A percentile compares a stretch with the other conserved stretches of the same genome.
phyloP scores from a whole-genome alignment of 2,113 vertebrate species.

The Nothocercus nigrocapillus region DNA sequence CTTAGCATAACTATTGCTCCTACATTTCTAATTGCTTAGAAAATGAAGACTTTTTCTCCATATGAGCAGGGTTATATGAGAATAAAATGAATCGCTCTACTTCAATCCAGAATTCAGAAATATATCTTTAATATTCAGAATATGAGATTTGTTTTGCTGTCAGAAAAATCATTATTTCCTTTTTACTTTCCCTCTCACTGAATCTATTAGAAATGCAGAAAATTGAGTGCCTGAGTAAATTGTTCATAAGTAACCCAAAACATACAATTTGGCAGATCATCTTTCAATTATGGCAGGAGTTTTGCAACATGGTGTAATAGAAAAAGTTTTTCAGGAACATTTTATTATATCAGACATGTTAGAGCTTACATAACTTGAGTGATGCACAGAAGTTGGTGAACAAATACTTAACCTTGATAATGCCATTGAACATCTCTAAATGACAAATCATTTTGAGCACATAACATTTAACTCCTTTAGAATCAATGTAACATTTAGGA shows the following conservation, averaged over 20 bases:
- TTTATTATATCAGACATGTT: neutral
- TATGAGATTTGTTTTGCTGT: neutral
- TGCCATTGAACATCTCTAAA: neutral
- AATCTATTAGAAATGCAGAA: neutral
- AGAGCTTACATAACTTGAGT: neutral
- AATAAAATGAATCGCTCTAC: neutral
- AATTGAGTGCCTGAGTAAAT: neutral
- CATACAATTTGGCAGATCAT: neutral
- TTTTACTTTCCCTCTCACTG: neutral
- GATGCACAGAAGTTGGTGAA: neutral
- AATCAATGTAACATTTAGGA: neutral
- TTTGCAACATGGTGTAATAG: neutral
- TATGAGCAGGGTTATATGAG: neutral
- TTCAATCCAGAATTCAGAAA: neutral
- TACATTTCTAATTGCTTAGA: neutral
- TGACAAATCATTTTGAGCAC: neutral
- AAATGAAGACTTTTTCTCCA: neutral
- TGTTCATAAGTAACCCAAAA: neutral
- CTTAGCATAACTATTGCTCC: neutral
- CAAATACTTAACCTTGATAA: neutral
- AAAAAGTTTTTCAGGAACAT: neutral
- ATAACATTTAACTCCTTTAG: neutral
- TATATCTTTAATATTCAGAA: neutral
- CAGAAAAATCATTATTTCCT: neutral
- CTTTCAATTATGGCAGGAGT: neutral